Conservation (phyloP, 1,140 invertebrate species). For the Hylaeus volcanicus region DNA sequence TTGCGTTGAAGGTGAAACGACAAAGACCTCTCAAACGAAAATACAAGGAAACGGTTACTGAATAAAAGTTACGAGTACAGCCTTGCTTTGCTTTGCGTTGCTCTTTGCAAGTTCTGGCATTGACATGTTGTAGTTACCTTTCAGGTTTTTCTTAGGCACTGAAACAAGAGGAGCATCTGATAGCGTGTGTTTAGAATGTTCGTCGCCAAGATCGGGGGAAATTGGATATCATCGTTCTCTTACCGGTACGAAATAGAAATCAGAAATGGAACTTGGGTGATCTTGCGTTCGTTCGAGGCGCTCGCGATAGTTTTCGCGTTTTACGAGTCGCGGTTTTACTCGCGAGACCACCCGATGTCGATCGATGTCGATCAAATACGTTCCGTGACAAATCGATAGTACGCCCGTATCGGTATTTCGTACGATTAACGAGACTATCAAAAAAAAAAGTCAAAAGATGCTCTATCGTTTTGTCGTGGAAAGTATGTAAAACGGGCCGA, state of each 20-base stretch:
- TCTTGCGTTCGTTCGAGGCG: not conserved
- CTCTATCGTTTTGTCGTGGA: too few relatives aligned
- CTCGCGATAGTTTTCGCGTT: not conserved
- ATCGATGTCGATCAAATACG: constrained; percentile 1
- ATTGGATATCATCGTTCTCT: constrained; percentile 4
- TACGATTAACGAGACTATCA: too few relatives aligned
- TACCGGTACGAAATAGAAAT: constrained; percentile 21
- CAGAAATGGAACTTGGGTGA: not conserved
- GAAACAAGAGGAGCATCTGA: constrained; percentile 84
- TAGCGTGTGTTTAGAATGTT: constrained; percentile 80
- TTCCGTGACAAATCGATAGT: too few relatives aligned
- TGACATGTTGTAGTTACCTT: constrained; percentile 82
- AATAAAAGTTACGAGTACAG: constrained; percentile 55
- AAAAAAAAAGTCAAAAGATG: too few relatives aligned
- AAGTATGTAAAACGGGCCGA: not conserved
- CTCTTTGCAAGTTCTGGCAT: constrained; percentile 54
- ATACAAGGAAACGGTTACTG: constrained; percentile 65
- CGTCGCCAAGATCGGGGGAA: constrained; percentile 72
- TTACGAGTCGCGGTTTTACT: not conserved
- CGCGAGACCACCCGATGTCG: constrained; percentile 9
- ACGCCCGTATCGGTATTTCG: too few relatives aligned
- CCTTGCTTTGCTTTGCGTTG: constrained; percentile 51
- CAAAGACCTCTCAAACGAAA: constrained; percentile 64
- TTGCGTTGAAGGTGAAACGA: constrained; percentile 57
- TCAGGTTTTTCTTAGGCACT: constrained; percentile 88